A percentile compares a stretch with the other conserved stretches of the same genome.
phyloP scores from a whole-genome alignment of 2,113 vertebrate genomes.

The Mirounga angustirostris region DNA sequence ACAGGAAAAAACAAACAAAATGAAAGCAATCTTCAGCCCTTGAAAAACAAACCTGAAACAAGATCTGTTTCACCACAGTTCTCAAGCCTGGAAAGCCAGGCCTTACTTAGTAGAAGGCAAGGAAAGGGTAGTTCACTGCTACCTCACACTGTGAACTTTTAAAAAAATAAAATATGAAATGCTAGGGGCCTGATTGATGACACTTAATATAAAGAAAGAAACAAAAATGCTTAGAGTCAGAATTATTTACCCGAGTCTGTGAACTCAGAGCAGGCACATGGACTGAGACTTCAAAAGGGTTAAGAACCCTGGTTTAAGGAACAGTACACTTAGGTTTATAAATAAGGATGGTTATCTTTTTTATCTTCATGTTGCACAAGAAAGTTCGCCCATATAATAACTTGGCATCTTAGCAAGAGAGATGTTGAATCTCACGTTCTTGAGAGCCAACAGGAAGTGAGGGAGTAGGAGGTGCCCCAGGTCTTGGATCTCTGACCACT shows the following conservation, averaged over 20 bases:
- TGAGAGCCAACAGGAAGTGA: not conserved
- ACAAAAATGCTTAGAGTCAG: not conserved
- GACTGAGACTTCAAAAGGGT: not conserved
- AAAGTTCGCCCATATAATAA: not conserved
- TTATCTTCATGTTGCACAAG: constrained; percentile 55
- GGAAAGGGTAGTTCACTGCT: not conserved
- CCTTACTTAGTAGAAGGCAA: not conserved
- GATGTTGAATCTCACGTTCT: constrained; percentile 27
- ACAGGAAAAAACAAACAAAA: not conserved
- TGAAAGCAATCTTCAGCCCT: not conserved
- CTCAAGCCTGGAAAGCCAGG: not conserved
- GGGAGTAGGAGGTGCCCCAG: not conserved
- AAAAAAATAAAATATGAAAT: not conserved
- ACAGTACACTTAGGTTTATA: not conserved
- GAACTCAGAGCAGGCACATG: rapidly evolving
- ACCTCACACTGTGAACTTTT: not conserved
- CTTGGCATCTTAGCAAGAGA: not conserved
- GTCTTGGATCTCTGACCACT: not conserved
- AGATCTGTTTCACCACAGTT: not conserved
- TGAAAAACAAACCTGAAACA: not conserved
- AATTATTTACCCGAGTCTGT: not conserved
- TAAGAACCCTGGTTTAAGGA: constrained; percentile 40
- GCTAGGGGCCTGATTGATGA: not conserved
- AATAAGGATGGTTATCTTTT: constrained; percentile 47
- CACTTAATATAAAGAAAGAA: not conserved